phyloP scores from a whole-genome alignment of 1,140 invertebrate genomes.

The Gyrodactylus salaris region DNA sequence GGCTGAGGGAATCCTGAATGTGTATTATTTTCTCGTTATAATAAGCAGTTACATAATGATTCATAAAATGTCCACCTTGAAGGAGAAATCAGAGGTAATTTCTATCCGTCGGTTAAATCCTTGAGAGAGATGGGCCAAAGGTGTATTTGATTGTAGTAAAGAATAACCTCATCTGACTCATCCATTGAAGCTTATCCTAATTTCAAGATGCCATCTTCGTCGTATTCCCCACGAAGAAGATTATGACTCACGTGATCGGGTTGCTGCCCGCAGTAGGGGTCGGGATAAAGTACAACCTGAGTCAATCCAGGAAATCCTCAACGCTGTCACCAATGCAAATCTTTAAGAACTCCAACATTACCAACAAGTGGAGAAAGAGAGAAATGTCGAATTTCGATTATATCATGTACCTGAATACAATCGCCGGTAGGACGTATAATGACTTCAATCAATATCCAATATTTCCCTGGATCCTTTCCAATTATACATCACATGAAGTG shows the following conservation, averaged over 20 bases:
- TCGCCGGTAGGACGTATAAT: conserved; percentile 86
- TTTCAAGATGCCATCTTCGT: conserved; percentile 72
- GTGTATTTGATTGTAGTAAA: too few relatives aligned
- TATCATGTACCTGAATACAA: conserved; percentile 95
- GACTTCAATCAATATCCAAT: conserved; percentile 95
- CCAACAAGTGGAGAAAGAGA: conserved; percentile 81
- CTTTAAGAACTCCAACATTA: conserved; percentile 96
- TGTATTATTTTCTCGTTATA: too few relatives aligned
- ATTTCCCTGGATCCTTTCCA: conserved; percentile 92
- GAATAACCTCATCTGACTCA: too few relatives aligned
- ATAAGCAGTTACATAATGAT: too few relatives aligned
- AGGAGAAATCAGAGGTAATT: too few relatives aligned
- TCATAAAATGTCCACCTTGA: too few relatives aligned
- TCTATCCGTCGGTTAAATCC: too few relatives aligned
- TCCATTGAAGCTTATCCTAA: not conserved
- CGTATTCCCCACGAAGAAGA: conserved; percentile 69
- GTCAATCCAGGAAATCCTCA: conserved; percentile 72
- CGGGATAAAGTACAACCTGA: conserved; percentile 91
- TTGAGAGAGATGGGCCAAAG: too few relatives aligned
- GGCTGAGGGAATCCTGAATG: too few relatives aligned
- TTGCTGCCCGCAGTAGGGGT: conserved; percentile 83
- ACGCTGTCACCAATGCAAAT: conserved; percentile 89
- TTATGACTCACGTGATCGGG: conserved; percentile 90
- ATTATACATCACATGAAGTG: conserved; percentile 51
- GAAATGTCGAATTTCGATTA: conserved; percentile 99